These are phyloP conservation scores for Astyanax mexicanus DNA, from an alignment of 2,797 vertebrate species.

Conservation along the genomic window DNA sequence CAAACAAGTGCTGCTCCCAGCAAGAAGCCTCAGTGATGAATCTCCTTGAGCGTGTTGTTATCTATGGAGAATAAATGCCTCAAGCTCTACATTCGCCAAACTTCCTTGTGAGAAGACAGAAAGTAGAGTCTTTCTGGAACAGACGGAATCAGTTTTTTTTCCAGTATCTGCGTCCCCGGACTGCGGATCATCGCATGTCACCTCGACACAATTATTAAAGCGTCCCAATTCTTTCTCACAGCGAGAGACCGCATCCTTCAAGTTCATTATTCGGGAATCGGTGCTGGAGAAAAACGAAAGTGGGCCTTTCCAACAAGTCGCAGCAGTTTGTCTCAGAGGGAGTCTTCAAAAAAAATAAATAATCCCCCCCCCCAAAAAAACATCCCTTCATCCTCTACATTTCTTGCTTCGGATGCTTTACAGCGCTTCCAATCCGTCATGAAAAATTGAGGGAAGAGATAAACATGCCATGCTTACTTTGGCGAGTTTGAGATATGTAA, in stretches of 20 bases:
- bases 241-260: background rate
- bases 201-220: constrained; percentile 19
- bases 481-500: background rate
- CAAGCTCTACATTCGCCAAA: background rate
- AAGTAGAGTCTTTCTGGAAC: background rate
- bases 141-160: background rate
- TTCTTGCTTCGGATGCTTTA: constrained; percentile 17
- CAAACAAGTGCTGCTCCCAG: background rate
- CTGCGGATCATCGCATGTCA: background rate
- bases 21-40: background rate
- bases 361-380: too few relatives aligned
- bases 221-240: constrained; percentile 17
- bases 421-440: constrained; percentile 17
- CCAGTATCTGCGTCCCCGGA: background rate
- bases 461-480: constrained; percentile 16
- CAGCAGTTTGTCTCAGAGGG: constrained; percentile 41
- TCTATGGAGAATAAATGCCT: background rate
- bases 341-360: constrained; percentile 33
- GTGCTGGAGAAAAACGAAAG: background rate
- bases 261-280: constrained; percentile 26
- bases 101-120: background rate
- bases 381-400: too few relatives aligned
- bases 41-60: background rate
- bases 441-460: constrained; percentile 16
- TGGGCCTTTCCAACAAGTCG: constrained; percentile 32